phyloP scores from a whole-genome alignment of 2,113 vertebrate genomes.

The Chionomys nivalis region DNA sequence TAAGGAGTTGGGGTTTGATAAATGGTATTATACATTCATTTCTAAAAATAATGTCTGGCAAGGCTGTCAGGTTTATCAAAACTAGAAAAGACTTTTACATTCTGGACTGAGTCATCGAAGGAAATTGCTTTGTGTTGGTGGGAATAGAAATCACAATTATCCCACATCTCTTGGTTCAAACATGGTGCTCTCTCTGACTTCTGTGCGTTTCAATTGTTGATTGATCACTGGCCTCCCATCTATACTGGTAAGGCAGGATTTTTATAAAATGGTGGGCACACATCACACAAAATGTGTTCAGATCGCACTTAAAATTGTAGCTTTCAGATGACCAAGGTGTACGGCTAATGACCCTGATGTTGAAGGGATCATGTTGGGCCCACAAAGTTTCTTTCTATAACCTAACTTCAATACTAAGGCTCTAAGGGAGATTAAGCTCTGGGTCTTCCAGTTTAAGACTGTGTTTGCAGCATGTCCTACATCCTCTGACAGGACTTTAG shows the following conservation, averaged over 20 bases:
- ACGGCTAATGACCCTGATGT: slow-evolving; percentile 52
- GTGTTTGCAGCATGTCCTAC: neutral
- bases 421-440: neutral
- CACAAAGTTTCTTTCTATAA: slow-evolving; percentile 28
- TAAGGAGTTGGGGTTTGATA: slow-evolving; percentile 46
- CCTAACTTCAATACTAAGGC: slow-evolving; percentile 36
- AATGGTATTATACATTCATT: slow-evolving; percentile 57
- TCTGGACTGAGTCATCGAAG: slow-evolving; percentile 49
- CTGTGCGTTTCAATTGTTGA: neutral
- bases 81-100: slow-evolving; percentile 62
- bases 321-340: neutral
- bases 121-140: slow-evolving; percentile 31
- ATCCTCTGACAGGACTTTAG: slow-evolving; percentile 9
- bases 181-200: too few relatives aligned
- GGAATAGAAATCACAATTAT: neutral
- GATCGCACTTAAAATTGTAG: neutral
- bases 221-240: neutral
- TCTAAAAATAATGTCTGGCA: slow-evolving; percentile 61
- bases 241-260: neutral
- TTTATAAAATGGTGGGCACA: neutral
- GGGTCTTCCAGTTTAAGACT: neutral
- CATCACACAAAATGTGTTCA: neutral
- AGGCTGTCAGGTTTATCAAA: slow-evolving; percentile 63
- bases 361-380: slow-evolving; percentile 29
- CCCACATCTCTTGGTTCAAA: neutral